phyloP scores from a whole-genome alignment of 2,888 invertebrate species.

The Hofmannophila pseudospretella region DNA sequence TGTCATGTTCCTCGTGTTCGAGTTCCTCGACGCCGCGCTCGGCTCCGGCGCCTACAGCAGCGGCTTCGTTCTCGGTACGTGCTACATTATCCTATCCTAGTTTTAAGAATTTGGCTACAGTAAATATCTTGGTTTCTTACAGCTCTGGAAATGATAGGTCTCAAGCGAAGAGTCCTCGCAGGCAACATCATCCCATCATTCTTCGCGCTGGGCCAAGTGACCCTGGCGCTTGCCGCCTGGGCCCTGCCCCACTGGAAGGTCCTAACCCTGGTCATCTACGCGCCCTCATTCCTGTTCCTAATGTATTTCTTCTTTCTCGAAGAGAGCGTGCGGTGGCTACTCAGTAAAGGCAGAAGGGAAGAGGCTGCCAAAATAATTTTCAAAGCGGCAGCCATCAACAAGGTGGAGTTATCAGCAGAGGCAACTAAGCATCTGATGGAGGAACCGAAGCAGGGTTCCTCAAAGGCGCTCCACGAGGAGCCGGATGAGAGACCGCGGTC shows the following conservation, averaged over 20 bases:
- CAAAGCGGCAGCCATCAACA: slow-evolving; percentile 64
- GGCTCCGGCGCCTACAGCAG: slow-evolving; percentile 59
- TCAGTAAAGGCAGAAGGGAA: slow-evolving; percentile 76
- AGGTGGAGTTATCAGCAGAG: slow-evolving; percentile 50
- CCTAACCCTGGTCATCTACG: slow-evolving; percentile 78
- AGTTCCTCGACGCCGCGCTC: slow-evolving; percentile 51
- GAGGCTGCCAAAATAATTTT: slow-evolving; percentile 69
- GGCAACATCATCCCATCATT: slow-evolving; percentile 81
- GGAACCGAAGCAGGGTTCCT: slow-evolving; percentile 14
- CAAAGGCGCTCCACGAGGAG: slow-evolving; percentile 8
- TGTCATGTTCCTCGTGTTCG: slow-evolving; percentile 43
- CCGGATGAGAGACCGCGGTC: slow-evolving; percentile 19
- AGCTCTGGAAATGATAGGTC: slow-evolving; percentile 84
- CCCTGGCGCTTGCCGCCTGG: slow-evolving; percentile 80
- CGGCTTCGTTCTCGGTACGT: slow-evolving; percentile 66
- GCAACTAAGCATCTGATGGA: slow-evolving; percentile 29
- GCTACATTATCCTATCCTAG: too few relatives aligned
- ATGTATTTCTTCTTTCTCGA: slow-evolving; percentile 79
- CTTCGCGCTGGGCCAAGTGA: slow-evolving; percentile 81
- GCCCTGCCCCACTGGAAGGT: slow-evolving; percentile 81
- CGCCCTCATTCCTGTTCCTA: slow-evolving; percentile 80
- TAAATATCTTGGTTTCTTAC: too few relatives aligned
- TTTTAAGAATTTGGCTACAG: too few relatives aligned
- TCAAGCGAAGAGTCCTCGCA: slow-evolving; percentile 80
- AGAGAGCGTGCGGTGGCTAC: slow-evolving; percentile 83